Evolutionary conservation across 1,140 invertebrate species (phyloP).

Genomic region (Anagrus nilaparvatae): DNA sequence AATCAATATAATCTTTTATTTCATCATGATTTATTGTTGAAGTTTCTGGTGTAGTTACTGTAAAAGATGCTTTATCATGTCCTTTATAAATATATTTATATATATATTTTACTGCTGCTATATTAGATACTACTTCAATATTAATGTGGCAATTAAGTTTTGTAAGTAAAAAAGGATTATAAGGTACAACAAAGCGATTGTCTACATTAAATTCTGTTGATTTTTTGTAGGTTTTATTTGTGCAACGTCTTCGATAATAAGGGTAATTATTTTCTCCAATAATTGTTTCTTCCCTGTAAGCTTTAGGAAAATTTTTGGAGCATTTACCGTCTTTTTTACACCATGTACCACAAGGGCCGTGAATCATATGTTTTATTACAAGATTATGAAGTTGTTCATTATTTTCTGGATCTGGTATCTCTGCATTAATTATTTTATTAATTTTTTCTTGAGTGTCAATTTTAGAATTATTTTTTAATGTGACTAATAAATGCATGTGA

Average conservation of each 20-base stretch:
- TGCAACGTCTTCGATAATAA: conserved; percentile 8
- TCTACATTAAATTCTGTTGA: conserved; percentile 8
- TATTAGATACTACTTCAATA: neutral
- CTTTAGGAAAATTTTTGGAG: conserved; percentile 29
- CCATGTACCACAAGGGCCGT: conserved; percentile 22
- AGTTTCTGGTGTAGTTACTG: conserved; percentile 7
- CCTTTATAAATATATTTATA: too few species aligned
- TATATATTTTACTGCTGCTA: neutral
- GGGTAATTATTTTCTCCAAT: conserved; percentile 26
- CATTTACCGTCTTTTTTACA: conserved; percentile 28
- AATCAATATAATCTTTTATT: conserved; percentile 1
- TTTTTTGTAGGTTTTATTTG: neutral
- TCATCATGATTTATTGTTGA: conserved; percentile 7
- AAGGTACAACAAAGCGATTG: conserved; percentile 24
- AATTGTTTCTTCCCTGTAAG: conserved; percentile 22
- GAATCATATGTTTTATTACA: conserved; percentile 33
- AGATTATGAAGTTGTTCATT: conserved; percentile 31
- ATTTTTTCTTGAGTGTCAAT: conserved; percentile 13
- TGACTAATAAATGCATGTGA: conserved; percentile 3
- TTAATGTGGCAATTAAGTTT: conserved; percentile 4
- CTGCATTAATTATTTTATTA: conserved; percentile 38
- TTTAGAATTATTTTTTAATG: conserved; percentile 7
- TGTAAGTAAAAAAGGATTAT: too few species aligned
- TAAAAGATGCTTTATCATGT: too few species aligned
- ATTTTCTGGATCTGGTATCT: conserved; percentile 38